phyloP scores from a whole-genome alignment of 2,888 invertebrate genomes.

The Diarsia brunnea region DNA sequence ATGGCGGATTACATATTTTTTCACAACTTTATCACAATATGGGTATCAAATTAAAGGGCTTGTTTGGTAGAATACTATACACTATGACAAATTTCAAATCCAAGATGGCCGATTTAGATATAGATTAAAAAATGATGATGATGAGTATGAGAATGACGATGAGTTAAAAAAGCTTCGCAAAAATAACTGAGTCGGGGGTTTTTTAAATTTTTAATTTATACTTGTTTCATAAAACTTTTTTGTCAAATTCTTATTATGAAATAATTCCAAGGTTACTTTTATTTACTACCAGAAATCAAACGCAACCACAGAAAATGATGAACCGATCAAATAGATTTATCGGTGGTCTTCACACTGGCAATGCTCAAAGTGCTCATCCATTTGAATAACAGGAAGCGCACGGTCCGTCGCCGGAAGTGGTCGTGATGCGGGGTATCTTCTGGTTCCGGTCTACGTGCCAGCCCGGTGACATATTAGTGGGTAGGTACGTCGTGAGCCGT shows the following conservation, averaged over 20 bases:
- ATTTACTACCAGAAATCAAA: not conserved
- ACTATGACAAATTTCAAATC: too few species aligned
- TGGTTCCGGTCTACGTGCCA: slow-evolving; percentile 72
- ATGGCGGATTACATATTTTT: too few species aligned
- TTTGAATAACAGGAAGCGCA: slow-evolving; percentile 71
- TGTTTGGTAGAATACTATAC: too few species aligned
- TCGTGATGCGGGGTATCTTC: slow-evolving; percentile 73
- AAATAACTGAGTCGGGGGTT: too few species aligned
- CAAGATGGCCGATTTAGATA: too few species aligned
- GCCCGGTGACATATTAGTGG: slow-evolving; percentile 57
- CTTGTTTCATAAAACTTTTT: not conserved
- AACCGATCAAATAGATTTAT: slow-evolving; percentile 20
- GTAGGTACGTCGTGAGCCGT: slow-evolving; percentile 37
- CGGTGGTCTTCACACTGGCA: not conserved
- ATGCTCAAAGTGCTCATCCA: slow-evolving; percentile 45
- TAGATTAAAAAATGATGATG: too few species aligned
- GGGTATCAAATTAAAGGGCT: too few species aligned
- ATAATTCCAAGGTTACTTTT: not conserved
- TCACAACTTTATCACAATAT: too few species aligned
- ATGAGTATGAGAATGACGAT: too few species aligned
- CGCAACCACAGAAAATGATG: not conserved
- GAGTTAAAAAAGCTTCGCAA: too few species aligned
- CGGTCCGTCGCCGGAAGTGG: slow-evolving; percentile 71
- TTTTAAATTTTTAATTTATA: too few species aligned
- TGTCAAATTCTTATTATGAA: not conserved